Evolutionary conservation across 2,113 vertebrate species (phyloP), one percentile per base, ranked within the genome.

Genomic region (Misgurnus anguillicaudatus): DNA sequence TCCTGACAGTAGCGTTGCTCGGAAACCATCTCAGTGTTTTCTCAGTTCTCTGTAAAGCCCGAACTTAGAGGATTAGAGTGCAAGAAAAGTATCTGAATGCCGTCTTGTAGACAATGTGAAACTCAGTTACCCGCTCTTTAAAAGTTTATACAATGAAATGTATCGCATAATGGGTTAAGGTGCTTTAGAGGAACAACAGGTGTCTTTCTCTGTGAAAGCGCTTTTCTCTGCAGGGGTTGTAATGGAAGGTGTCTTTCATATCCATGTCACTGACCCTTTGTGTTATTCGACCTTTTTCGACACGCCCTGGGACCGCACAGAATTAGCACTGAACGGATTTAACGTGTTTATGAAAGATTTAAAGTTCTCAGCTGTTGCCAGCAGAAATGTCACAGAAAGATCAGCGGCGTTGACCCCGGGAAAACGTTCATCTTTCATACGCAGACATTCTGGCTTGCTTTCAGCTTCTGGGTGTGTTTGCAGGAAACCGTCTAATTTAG

Each of bases 31-130:
- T 75, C 72, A 11, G 14, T 64, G 57, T 65, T 21, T 80, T 53
- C 47, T 55, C 24, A 31, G 9, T 13, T 75, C 51, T 48, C 76
- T 63, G 60, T 58, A 41, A 74, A 73, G 45, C 58, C 62, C 63
- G 21, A 64, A 62, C 38, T 73, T 64, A 17, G 7, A 41, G 55
- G 69, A 75, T 55, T 65, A 57, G 78, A 66, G 67, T 61, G 62
- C 31, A n/a, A 24, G 36, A 64, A 41, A n/a, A 45, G 70, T 61
- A 57, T 57, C 86, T 82, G 82, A 80, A 84, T 86, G 79, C 67
- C 13, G 11, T 72, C 24, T 45, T 61, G 21, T 74, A 62, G 57
- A 74, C 41, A 74, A 74, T 61, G 31, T 41, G 57, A 74, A 74
- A 74, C 41, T 21, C 39, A 61, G 71, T 61, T 39, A 61, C 57